phyloP scores from a whole-genome alignment of 2,888 invertebrate genomes.

The Euzophera pinguis region DNA sequence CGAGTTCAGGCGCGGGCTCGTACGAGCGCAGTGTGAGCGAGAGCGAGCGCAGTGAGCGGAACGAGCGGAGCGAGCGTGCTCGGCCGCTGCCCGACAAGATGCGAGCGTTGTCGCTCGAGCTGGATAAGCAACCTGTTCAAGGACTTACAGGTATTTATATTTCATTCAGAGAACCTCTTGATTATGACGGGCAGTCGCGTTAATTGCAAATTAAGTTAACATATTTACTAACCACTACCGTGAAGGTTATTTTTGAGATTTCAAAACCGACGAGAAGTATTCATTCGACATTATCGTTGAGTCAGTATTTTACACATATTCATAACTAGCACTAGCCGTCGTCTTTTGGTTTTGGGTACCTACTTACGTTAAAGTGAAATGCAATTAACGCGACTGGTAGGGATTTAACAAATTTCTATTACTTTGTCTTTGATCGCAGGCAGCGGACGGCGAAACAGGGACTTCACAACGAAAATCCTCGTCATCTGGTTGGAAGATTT shows the following conservation, averaged over 20 bases:
- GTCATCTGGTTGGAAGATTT: conserved; percentile 98
- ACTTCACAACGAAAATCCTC: conserved; percentile 87
- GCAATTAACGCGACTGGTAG: too few species aligned
- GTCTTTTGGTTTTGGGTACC: too few species aligned
- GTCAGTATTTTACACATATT: too few species aligned
- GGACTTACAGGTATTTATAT: conserved; percentile 53
- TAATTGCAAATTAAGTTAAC: too few species aligned
- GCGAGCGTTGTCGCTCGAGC: conserved; percentile 85
- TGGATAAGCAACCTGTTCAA: conserved; percentile 79
- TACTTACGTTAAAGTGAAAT: too few species aligned
- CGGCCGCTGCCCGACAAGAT: conserved; percentile 72
- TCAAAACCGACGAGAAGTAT: too few species aligned
- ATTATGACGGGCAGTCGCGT: too few species aligned
- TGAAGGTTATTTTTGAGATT: too few species aligned
- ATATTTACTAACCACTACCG: too few species aligned
- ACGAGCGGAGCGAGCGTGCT: conserved; percentile 40
- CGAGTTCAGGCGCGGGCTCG: conserved; percentile 48
- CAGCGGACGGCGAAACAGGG: conserved; percentile 72
- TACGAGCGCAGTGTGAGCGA: conserved; percentile 82
- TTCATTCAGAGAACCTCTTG: too few species aligned
- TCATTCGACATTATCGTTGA: too few species aligned
- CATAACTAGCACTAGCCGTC: too few species aligned
- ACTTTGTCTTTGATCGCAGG: conserved; percentile 34
- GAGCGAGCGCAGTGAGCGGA: conserved; percentile 29
- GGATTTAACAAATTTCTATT: background rate